Evolutionary conservation across 1,140 invertebrate genomes (phyloP).

Genomic region (Orchestia grillus): DNA sequence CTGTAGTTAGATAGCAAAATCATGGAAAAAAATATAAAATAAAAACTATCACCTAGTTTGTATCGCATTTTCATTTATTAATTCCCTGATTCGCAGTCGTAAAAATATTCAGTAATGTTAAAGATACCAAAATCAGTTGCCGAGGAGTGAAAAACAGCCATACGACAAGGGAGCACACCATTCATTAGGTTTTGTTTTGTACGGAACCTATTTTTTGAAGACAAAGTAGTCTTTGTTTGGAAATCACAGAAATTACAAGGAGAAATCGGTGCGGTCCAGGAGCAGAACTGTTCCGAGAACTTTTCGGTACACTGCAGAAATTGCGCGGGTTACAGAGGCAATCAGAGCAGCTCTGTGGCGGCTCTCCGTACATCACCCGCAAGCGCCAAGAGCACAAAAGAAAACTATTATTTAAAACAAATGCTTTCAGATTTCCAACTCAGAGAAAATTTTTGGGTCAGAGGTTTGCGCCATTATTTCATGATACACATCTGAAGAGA

Average conservation of each 20-base stretch:
- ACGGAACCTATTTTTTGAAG: not conserved
- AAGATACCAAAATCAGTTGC: no score
- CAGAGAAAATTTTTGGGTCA: not conserved
- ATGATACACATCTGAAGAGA: conserved; percentile 8
- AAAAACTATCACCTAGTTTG: no score
- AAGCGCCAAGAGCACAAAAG: not conserved
- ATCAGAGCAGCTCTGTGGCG: not conserved
- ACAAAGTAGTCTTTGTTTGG: not conserved
- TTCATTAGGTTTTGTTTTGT: not conserved
- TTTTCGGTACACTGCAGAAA: not conserved
- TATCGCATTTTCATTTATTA: no score
- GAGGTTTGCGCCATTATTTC: not conserved
- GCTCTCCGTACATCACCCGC: not conserved
- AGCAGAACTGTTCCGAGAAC: not conserved
- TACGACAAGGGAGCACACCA: not conserved
- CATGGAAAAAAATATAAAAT: no score
- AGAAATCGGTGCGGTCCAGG: not conserved
- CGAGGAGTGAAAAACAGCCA: no score
- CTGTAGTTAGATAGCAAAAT: no score
- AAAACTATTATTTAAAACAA: not conserved
- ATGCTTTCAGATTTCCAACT: not conserved
- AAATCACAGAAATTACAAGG: not conserved
- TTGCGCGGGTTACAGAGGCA: not conserved
- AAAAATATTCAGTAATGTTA: no score
- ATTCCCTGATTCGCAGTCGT: no score